Conservation (phyloP, 2,888 invertebrate genomes). For the Diarsia dahlii region DNA sequence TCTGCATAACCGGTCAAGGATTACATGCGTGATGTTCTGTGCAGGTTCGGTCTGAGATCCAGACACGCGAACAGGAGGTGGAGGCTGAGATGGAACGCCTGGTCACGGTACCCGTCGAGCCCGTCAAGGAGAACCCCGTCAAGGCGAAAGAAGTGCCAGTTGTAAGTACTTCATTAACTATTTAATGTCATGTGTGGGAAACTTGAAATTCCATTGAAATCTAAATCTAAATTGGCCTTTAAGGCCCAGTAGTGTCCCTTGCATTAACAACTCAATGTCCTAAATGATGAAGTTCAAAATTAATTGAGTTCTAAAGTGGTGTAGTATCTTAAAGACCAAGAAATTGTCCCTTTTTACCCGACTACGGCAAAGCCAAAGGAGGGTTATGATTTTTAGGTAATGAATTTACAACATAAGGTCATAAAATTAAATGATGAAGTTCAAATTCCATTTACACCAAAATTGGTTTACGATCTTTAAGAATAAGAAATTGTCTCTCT, state of each 20-base stretch:
- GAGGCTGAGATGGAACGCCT: conserved; percentile 95
- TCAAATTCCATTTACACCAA: background rate
- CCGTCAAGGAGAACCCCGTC: conserved; percentile 79
- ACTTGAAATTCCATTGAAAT: background rate
- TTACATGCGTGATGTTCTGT: background rate
- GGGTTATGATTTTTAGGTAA: too few species aligned
- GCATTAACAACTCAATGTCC: background rate
- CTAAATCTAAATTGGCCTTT: background rate
- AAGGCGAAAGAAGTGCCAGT: conserved; percentile 81
- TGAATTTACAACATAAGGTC: background rate
- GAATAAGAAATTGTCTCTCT: background rate
- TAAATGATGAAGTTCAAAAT: background rate
- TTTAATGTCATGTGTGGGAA: background rate
- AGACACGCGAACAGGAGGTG: conserved; percentile 93
- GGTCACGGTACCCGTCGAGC: conserved; percentile 83
- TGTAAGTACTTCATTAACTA: conserved; percentile 69
- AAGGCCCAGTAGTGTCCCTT: background rate
- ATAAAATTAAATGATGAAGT: background rate
- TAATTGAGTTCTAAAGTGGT: background rate
- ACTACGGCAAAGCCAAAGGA: too few species aligned
- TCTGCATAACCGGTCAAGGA: background rate
- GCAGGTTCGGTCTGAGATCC: conserved; percentile 98
- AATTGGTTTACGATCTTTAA: background rate
- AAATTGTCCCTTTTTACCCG: conserved; percentile 66
- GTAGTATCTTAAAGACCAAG: too few species aligned